Conservation (phyloP, 2,113 vertebrate genomes). For the Petrocephalus microphthalmus region DNA sequence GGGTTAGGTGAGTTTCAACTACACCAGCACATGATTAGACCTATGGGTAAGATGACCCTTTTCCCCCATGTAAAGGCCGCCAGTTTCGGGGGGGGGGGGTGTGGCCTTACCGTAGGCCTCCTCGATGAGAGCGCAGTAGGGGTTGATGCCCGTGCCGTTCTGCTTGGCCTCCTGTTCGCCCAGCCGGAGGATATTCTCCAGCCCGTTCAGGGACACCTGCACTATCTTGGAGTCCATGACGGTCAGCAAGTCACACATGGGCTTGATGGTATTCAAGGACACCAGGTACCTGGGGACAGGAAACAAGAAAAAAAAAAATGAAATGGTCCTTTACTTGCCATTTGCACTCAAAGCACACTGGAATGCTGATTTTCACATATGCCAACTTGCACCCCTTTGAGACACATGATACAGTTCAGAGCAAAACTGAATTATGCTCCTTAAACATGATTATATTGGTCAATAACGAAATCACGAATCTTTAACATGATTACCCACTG, state of each 20-base stretch:
- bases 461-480: too few relatives aligned
- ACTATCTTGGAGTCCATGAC: constrained; percentile 91
- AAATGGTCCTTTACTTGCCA: background rate
- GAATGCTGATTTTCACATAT: background rate
- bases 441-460: too few relatives aligned
- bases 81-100: too few relatives aligned
- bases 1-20: background rate
- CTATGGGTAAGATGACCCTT: background rate
- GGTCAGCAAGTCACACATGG: constrained; percentile 83
- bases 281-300: constrained; percentile 73
- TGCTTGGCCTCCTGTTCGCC: constrained; percentile 83
- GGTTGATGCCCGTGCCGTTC: constrained; percentile 74
- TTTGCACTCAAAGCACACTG: background rate
- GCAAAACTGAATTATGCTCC: too few relatives aligned
- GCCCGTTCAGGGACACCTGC: constrained; percentile 81
- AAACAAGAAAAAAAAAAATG: background rate
- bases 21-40: background rate
- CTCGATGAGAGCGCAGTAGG: constrained; percentile 81
- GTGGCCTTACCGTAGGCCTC: constrained; percentile 73
- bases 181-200: constrained; percentile 83
- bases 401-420: background rate
- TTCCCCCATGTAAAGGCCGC: background rate
- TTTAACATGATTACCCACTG: too few relatives aligned
- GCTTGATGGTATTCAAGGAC: constrained; percentile 80
- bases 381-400: background rate